phyloP scores from a whole-genome alignment of 2,797 vertebrate genomes.

The Phoeniculus purpureus region DNA sequence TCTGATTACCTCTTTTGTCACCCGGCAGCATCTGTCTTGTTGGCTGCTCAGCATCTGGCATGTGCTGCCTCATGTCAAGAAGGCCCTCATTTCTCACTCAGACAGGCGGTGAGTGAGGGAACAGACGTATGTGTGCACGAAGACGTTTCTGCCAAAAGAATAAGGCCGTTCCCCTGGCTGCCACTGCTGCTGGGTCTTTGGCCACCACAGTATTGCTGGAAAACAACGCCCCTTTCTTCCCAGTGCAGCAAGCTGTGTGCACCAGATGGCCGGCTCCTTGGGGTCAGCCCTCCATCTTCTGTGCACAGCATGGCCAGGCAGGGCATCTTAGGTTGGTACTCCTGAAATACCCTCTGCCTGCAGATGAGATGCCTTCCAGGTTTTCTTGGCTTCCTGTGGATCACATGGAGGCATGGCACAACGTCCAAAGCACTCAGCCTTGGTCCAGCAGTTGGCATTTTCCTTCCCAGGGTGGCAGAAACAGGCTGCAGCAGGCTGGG shows the following conservation, averaged over 20 bases:
- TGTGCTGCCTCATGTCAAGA: slow-evolving; percentile 10
- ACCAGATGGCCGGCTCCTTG: not conserved
- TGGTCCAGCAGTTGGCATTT: not conserved
- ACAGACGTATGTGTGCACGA: not conserved
- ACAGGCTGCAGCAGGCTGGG: not conserved
- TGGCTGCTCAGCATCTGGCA: slow-evolving; percentile 32
- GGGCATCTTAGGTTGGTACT: not conserved
- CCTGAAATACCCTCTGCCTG: not conserved
- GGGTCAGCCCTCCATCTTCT: not conserved
- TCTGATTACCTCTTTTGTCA: slow-evolving; percentile 61
- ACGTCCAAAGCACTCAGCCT: not conserved
- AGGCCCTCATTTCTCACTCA: slow-evolving; percentile 59
- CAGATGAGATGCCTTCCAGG: not conserved
- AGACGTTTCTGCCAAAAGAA: slow-evolving; percentile 23
- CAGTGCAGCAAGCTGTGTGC: rapidly evolving
- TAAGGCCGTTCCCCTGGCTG: slow-evolving; percentile 10
- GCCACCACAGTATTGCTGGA: not conserved
- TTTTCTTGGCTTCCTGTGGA: not conserved
- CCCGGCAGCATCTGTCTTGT: slow-evolving; percentile 38
- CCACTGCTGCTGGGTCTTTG: not conserved
- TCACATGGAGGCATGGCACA: rapidly evolving
- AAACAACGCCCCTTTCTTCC: not conserved
- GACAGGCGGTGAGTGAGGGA: not conserved
- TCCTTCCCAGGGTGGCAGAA: not conserved
- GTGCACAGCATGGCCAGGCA: rapidly evolving